Percentiles rank a stretch among this genome's conserved stretches.
Conservation (phyloP, 92 coral and sea anemone genomes). For the Heteractis magnifica region DNA sequence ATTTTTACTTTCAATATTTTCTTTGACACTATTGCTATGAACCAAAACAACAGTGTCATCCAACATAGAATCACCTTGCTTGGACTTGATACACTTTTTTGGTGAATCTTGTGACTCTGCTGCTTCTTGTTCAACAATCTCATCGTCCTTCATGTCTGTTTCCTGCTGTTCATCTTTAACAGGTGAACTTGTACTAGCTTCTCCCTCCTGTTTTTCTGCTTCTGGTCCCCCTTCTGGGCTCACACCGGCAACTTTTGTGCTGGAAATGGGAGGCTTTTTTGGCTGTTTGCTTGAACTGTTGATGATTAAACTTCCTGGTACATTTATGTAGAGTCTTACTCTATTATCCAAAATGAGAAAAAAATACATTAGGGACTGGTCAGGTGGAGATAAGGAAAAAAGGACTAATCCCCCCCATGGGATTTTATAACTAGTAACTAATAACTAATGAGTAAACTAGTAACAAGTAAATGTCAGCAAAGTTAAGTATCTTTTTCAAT, state of each 20-base stretch:
- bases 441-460: no score
- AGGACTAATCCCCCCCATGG: background rate
- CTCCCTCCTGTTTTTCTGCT: slow-evolving; percentile 1
- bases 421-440: no score
- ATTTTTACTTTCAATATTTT: slow-evolving; percentile 6
- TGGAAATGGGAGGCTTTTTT: slow-evolving; percentile 58
- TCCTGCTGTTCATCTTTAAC: background rate
- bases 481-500: no score
- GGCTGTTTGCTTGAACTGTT: slow-evolving; percentile 68
- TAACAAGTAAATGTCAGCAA: no score
- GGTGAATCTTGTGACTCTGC: background rate
- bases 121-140: background rate
- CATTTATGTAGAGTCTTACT: slow-evolving; percentile 65
- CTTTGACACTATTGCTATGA: slow-evolving; percentile 12
- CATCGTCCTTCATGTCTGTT: background rate
- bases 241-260: slow-evolving; percentile 53
- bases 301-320: slow-evolving; percentile 70
- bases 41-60: slow-evolving; percentile 23
- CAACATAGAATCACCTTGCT: background rate
- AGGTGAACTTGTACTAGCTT: slow-evolving; percentile 14
- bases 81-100: background rate
- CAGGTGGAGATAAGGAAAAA: background rate
- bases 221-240: slow-evolving; percentile 25
- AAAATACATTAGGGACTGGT: background rate
- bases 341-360: slow-evolving; percentile 9